Conservation (phyloP, 2,113 vertebrate species). For the Terrapene triunguis region DNA sequence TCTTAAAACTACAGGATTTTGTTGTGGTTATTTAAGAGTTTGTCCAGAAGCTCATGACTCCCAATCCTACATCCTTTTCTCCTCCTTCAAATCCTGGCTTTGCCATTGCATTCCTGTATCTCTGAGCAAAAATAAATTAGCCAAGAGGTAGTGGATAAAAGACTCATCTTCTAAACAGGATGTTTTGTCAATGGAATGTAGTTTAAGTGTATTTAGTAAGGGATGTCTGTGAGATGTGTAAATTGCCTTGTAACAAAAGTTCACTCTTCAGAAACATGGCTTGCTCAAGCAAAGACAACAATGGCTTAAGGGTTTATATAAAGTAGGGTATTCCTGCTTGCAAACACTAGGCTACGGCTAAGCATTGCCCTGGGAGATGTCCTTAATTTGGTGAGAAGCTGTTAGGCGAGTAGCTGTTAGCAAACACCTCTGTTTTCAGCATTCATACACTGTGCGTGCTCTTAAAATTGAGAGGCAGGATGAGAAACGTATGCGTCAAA, state of each 20-base stretch:
- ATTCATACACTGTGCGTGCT: background rate
- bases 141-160: background rate
- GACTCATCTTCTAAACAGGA: background rate
- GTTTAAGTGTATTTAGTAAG: background rate
- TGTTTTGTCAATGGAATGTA: slow-evolving; percentile 16
- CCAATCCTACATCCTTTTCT: background rate
- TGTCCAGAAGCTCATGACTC: background rate
- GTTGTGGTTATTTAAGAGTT: background rate
- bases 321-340: slow-evolving; percentile 32
- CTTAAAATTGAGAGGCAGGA: background rate
- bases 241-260: background rate
- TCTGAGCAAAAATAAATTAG: background rate
- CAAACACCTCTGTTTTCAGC: background rate
- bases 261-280: background rate
- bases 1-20: slow-evolving; percentile 29
- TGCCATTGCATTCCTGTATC: background rate
- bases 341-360: background rate
- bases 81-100: slow-evolving; percentile 27
- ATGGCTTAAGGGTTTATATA: background rate
- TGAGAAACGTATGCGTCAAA: background rate
- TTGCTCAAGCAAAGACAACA: background rate
- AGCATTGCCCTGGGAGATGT: background rate
- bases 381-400: background rate
- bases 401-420: background rate
- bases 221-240: background rate